Conservation (phyloP, 1,140 invertebrate genomes). For the Drosophila guanche region DNA sequence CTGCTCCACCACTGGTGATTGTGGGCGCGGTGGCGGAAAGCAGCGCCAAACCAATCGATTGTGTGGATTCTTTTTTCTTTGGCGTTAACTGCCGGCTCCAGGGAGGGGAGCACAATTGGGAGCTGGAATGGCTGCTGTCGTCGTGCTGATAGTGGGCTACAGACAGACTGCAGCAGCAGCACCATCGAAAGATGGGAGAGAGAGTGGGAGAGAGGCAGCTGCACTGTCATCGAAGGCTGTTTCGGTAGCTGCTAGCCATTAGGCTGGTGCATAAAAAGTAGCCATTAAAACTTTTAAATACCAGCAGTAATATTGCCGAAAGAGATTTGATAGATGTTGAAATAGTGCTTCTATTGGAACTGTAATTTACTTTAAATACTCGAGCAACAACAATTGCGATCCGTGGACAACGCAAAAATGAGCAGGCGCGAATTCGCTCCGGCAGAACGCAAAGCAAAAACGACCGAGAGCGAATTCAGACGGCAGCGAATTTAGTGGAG, state of each 20-base stretch:
- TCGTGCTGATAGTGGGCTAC: constrained; percentile 60
- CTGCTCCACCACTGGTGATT: constrained; percentile 46
- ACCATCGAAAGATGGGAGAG: constrained; percentile 1
- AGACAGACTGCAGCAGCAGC: constrained; percentile 40
- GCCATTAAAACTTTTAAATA: neutral
- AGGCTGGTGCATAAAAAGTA: constrained; percentile 31
- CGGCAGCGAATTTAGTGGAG: too few species aligned
- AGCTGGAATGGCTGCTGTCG: constrained; percentile 55
- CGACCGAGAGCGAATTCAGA: too few species aligned
- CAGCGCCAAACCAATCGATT: constrained; percentile 76
- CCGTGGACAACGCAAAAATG: too few species aligned
- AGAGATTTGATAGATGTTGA: neutral
- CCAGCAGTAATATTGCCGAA: neutral
- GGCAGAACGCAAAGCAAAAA: too few species aligned
- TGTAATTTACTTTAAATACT: too few species aligned
- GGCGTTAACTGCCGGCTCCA: constrained; percentile 62
- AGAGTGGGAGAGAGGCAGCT: constrained; percentile 15
- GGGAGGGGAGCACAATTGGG: constrained; percentile 3
- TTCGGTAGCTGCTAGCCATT: constrained; percentile 14
- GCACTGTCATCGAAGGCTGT: constrained; percentile 55
- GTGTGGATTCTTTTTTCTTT: constrained; percentile 68
- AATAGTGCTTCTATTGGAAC: too few species aligned
- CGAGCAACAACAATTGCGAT: too few species aligned
- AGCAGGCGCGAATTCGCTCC: too few species aligned
- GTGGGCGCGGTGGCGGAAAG: constrained; percentile 57